phyloP scores from a whole-genome alignment of 1,140 invertebrate genomes.

The Sitophilus oryzae region DNA sequence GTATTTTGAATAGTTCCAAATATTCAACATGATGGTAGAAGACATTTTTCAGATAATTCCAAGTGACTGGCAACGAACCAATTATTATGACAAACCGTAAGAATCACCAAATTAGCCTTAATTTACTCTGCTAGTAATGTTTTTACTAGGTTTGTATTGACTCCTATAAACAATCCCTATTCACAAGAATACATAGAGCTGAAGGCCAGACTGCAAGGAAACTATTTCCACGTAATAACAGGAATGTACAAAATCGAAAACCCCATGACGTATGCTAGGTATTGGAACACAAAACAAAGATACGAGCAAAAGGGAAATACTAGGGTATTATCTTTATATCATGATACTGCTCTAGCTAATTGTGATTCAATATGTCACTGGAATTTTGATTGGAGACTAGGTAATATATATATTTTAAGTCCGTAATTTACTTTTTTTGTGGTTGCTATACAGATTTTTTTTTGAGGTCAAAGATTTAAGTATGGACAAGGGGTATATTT shows the following conservation, averaged over 20 bases:
- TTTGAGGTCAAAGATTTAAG: slow-evolving; percentile 15
- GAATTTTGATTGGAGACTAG: slow-evolving; percentile 30
- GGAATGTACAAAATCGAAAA: slow-evolving; percentile 27
- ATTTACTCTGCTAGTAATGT: no score
- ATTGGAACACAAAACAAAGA: slow-evolving; percentile 13
- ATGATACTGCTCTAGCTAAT: slow-evolving; percentile 21
- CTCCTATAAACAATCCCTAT: background rate
- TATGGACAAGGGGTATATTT: slow-evolving; percentile 31
- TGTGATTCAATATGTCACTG: slow-evolving; percentile 19
- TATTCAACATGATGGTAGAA: no score
- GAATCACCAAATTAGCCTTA: no score
- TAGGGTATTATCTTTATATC: slow-evolving; percentile 13
- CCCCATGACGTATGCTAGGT: slow-evolving; percentile 23
- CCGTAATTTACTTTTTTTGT: no score
- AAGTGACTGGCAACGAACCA: no score
- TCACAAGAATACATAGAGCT: slow-evolving; percentile 18
- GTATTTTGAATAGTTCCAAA: no score
- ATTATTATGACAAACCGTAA: no score
- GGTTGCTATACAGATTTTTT: no score
- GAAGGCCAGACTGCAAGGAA: background rate
- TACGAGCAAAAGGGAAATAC: slow-evolving; percentile 19
- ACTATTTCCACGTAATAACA: background rate
- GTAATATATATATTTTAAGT: no score
- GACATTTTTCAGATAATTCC: no score
- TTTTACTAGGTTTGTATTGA: slow-evolving; percentile 9